Evolutionary conservation across 2,797 vertebrate species (phyloP).

Genomic region (Chaetophractus vellerosus): DNA sequence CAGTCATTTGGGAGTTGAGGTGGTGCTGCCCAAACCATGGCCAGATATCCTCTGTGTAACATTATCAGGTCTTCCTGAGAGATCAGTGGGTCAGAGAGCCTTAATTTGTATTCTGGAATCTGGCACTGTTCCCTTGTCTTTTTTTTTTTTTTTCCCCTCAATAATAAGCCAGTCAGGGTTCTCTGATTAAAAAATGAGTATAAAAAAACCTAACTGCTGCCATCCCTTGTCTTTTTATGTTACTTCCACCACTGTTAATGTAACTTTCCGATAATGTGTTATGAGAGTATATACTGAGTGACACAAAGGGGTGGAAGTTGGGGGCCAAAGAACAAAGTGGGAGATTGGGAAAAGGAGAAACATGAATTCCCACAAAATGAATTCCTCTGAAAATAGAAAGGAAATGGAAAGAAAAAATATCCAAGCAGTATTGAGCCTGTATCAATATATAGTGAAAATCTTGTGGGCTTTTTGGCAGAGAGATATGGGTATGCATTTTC

Average conservation of each 20-base stretch:
- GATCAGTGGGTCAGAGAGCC: not conserved
- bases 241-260: not conserved
- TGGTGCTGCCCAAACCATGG: not conserved
- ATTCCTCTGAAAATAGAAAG: slow-evolving; percentile 51
- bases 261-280: slow-evolving; percentile 9
- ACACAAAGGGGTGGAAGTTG: not conserved
- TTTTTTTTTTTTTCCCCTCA: no score
- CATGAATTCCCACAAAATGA: not conserved
- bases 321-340: not conserved
- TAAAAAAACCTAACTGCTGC: no score
- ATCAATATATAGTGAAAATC: not conserved
- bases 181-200: no score
- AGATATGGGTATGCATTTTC: slow-evolving; percentile 54
- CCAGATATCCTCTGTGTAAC: not conserved
- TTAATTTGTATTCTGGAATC: slow-evolving; percentile 59
- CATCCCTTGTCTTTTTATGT: not conserved
- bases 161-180: no score
- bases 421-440: not conserved
- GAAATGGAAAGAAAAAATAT: not conserved
- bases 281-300: not conserved
- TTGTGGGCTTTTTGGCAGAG: slow-evolving; percentile 1
- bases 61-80: not conserved
- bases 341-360: slow-evolving; percentile 53
- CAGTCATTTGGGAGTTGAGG: not conserved
- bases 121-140: not conserved